phyloP scores from a whole-genome alignment of 2,888 invertebrate species.

The Eristalinus aeneus region DNA sequence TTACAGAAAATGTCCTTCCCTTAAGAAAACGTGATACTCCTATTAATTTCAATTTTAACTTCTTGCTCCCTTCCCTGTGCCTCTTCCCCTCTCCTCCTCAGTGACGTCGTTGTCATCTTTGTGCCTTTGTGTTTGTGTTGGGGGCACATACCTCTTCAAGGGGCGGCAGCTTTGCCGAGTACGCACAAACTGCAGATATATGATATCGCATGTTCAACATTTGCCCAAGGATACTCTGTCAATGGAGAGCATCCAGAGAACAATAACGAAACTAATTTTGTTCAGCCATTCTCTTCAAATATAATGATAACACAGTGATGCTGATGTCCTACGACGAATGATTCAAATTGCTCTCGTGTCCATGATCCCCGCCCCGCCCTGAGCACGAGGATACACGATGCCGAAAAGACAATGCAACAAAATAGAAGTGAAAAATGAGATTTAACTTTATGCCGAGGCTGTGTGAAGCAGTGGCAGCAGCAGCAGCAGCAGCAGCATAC shows the following conservation, averaged over 20 bases:
- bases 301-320: slow-evolving; percentile 37
- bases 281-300: slow-evolving; percentile 18
- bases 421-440: slow-evolving; percentile 42
- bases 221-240: slow-evolving; percentile 4
- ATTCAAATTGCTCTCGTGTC: slow-evolving; percentile 40
- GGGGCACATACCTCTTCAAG: neutral
- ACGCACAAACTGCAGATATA: neutral
- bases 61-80: neutral
- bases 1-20: slow-evolving; percentile 18
- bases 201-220: neutral
- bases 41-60: slow-evolving; percentile 38
- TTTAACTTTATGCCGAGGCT: slow-evolving; percentile 17
- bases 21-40: slow-evolving; percentile 3
- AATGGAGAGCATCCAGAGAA: slow-evolving; percentile 31
- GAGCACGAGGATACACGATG: neutral
- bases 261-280: slow-evolving; percentile 62
- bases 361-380: slow-evolving; percentile 14
- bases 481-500: neutral
- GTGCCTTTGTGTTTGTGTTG: too few relatives aligned
- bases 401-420: slow-evolving; percentile 7
- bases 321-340: slow-evolving; percentile 3
- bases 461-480: neutral
- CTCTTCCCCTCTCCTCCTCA: neutral
- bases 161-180: neutral
- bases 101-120: too few relatives aligned